Percentiles rank a stretch among this genome's conserved stretches.
phyloP scores from a whole-genome alignment of 2,797 vertebrate genomes.

The Lepilemur septentrionalis region DNA sequence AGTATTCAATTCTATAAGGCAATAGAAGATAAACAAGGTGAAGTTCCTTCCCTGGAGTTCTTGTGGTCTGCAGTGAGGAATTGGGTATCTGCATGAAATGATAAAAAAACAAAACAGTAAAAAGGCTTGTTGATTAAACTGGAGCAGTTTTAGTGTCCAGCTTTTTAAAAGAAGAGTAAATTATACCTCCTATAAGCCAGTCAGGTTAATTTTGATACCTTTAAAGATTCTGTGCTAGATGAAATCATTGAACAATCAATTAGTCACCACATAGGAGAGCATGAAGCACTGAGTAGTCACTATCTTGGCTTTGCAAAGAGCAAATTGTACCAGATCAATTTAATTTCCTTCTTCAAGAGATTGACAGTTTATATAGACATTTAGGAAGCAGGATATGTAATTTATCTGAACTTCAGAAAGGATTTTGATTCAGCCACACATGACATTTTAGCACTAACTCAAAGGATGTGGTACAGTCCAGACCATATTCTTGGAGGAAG shows the following conservation, averaged over 20 bases:
- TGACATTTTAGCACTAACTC: constrained; percentile 36
- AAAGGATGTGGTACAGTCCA: neutral
- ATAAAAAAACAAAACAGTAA: neutral
- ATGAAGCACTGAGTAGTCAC: constrained; percentile 41
- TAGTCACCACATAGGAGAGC: constrained; percentile 61
- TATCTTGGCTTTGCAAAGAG: constrained; percentile 74
- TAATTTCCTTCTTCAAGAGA: constrained; percentile 73
- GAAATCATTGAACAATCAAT: constrained; percentile 74
- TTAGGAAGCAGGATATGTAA: constrained; percentile 69
- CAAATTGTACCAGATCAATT: constrained; percentile 72
- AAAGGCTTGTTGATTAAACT: constrained; percentile 30
- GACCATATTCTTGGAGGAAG: neutral
- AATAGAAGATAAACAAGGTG: neutral
- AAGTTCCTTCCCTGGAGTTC: neutral
- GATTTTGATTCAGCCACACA: constrained; percentile 42
- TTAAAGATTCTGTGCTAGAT: constrained; percentile 62
- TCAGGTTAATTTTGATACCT: constrained; percentile 64
- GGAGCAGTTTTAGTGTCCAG: neutral
- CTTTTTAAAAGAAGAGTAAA: constrained; percentile 38
- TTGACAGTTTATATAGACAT: constrained; percentile 66
- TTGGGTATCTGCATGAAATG: neutral
- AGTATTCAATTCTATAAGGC: neutral
- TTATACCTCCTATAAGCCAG: constrained; percentile 44
- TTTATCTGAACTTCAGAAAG: constrained; percentile 69
- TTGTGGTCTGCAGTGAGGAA: constrained; percentile 4